Conservation (phyloP, 2,888 invertebrate species). For the Tetrapedia diversipes region DNA sequence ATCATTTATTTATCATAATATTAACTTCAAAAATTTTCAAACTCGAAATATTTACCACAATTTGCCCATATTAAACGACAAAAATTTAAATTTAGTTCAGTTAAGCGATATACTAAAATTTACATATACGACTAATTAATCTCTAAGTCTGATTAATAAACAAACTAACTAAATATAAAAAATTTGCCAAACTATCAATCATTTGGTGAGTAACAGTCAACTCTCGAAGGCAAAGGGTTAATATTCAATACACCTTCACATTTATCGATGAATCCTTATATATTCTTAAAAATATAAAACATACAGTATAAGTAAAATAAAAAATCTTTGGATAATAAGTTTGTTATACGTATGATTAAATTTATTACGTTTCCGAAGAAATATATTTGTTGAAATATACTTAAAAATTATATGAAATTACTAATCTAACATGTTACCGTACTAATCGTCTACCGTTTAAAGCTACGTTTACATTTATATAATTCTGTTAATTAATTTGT, state of each 20-base stretch:
- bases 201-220: no score
- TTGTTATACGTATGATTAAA: neutral
- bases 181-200: no score
- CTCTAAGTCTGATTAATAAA: no score
- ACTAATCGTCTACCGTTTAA: neutral
- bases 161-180: no score
- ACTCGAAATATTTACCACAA: no score
- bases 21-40: no score
- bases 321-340: slow-evolving; percentile 41
- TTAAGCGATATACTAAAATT: no score
- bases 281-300: slow-evolving; percentile 4
- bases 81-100: no score
- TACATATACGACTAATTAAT: no score
- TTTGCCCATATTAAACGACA: no score
- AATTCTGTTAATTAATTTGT: slow-evolving; percentile 43
- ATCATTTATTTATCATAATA: no score
- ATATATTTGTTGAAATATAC: neutral
- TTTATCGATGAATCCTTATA: slow-evolving; percentile 20
- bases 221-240: no score
- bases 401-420: slow-evolving; percentile 1
- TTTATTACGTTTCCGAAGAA: neutral
- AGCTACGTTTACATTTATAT: neutral
- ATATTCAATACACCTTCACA: neutral
- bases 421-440: neutral
- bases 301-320: neutral